Percentiles rank a stretch among this genome's conserved stretches.
phyloP scores from a whole-genome alignment of 2,888 invertebrate species.

The Volucella inanis region DNA sequence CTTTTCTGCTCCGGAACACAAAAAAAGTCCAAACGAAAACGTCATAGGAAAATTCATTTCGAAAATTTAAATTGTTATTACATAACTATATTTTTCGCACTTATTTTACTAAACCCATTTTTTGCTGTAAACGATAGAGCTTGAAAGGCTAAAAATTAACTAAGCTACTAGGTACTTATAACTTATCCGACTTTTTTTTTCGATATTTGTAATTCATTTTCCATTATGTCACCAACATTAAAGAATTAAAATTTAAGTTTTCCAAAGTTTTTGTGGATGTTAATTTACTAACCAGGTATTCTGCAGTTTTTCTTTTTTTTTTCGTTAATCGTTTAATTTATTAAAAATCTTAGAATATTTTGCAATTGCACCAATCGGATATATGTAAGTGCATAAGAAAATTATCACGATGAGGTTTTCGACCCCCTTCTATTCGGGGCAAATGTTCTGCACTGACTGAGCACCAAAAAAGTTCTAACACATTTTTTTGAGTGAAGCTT shows the following conservation, averaged over 20 bases:
- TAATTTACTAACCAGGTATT: slow-evolving; percentile 51
- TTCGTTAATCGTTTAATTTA: slow-evolving; percentile 4
- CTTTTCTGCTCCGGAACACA: too few relatives aligned
- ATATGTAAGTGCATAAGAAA: slow-evolving; percentile 52
- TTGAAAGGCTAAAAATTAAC: slow-evolving; percentile 6
- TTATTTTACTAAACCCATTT: slow-evolving; percentile 17
- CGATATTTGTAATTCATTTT: slow-evolving; percentile 11
- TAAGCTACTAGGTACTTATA: background rate
- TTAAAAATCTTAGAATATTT: slow-evolving; percentile 21
- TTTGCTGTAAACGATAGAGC: background rate
- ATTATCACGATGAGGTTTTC: slow-evolving; percentile 58
- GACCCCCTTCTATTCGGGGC: slow-evolving; percentile 56
- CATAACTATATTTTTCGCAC: slow-evolving; percentile 42
- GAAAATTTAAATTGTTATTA: slow-evolving; percentile 40
- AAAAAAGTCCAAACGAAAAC: too few relatives aligned
- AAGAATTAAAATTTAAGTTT: too few relatives aligned
- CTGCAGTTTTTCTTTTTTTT: background rate
- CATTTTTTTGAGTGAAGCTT: slow-evolving; percentile 59
- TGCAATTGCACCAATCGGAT: slow-evolving; percentile 39
- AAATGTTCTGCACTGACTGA: slow-evolving; percentile 69
- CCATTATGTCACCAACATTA: slow-evolving; percentile 29
- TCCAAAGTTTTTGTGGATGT: too few relatives aligned
- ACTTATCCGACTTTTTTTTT: background rate
- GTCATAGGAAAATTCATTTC: slow-evolving; percentile 31
- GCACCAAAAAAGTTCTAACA: slow-evolving; percentile 56